Percentiles rank a stretch among this genome's conserved stretches.
phyloP scores from a whole-genome alignment of 2,888 invertebrate species.

The Aporophyla lueneburgensis region DNA sequence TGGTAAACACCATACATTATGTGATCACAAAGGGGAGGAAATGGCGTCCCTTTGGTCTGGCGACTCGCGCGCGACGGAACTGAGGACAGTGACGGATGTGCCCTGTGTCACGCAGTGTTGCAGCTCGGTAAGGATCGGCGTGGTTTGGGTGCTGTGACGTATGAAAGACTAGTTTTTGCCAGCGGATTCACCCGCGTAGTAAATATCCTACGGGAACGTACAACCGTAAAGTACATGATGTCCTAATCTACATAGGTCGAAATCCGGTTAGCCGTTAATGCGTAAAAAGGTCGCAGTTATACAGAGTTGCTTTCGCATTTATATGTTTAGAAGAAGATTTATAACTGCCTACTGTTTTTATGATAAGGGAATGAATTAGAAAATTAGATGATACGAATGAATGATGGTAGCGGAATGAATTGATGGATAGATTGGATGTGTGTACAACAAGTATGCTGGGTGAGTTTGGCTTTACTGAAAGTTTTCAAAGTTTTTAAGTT shows the following conservation, averaged over 20 bases:
- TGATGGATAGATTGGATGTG: not conserved
- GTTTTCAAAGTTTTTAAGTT: not conserved
- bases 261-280: too few relatives aligned
- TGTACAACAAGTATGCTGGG: too few relatives aligned
- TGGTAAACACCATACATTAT: conserved; percentile 47
- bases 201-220: not conserved
- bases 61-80: conserved; percentile 21
- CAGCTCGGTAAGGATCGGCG: not conserved
- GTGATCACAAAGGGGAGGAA: conserved; percentile 47
- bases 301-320: not conserved
- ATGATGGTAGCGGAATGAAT: not conserved
- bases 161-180: not conserved
- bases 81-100: conserved; percentile 40
- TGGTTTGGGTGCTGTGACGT: not conserved
- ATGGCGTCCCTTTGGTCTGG: conserved; percentile 29
- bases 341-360: not conserved
- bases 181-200: not conserved
- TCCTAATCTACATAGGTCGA: not conserved
- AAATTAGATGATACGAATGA: too few relatives aligned
- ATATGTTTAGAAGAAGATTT: not conserved
- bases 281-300: not conserved
- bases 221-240: not conserved
- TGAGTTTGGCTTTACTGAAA: not conserved
- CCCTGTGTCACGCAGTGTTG: conserved; percentile 3
- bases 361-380: too few relatives aligned